Evolutionary conservation across 2,797 vertebrate species (phyloP).

Genomic region (Hydrolagus colliei): DNA sequence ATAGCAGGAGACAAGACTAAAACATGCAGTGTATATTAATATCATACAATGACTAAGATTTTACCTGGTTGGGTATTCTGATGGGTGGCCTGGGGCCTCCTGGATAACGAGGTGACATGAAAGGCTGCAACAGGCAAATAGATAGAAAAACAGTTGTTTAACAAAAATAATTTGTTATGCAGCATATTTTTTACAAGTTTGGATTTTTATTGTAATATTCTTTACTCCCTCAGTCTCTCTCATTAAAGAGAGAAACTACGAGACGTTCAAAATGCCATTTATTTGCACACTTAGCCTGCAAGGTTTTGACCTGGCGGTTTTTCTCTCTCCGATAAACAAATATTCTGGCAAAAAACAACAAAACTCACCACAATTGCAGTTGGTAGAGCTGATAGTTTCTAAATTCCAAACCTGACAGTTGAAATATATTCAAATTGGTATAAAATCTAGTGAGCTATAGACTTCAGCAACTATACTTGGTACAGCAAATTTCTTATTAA

Average conservation of each 20-base stretch:
- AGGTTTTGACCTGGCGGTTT: neutral
- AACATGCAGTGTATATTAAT: neutral
- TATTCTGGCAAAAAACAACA: neutral
- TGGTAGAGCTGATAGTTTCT: neutral
- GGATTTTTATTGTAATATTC: neutral
- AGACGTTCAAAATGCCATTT: neutral
- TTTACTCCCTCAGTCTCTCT: neutral
- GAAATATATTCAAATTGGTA: neutral
- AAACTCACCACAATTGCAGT: neutral
- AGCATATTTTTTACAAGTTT: neutral
- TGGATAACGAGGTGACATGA: conserved; percentile 95
- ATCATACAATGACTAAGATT: neutral
- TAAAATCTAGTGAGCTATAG: neutral
- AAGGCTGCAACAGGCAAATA: conserved; percentile 63
- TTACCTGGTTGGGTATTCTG: conserved; percentile 94
- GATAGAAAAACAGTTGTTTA: conserved; percentile 29
- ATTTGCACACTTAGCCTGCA: neutral
- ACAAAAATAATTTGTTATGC: neutral
- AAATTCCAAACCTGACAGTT: neutral
- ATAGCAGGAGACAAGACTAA: neutral
- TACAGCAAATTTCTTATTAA: neutral
- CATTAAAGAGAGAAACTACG: neutral
- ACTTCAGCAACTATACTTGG: neutral
- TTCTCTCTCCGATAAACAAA: neutral
- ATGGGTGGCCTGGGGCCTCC: conserved; percentile 86